These are phyloP conservation scores for Alviniconcha marisindica DNA, from an alignment of 1,140 invertebrate genomes.

Conservation along the genomic window DNA sequence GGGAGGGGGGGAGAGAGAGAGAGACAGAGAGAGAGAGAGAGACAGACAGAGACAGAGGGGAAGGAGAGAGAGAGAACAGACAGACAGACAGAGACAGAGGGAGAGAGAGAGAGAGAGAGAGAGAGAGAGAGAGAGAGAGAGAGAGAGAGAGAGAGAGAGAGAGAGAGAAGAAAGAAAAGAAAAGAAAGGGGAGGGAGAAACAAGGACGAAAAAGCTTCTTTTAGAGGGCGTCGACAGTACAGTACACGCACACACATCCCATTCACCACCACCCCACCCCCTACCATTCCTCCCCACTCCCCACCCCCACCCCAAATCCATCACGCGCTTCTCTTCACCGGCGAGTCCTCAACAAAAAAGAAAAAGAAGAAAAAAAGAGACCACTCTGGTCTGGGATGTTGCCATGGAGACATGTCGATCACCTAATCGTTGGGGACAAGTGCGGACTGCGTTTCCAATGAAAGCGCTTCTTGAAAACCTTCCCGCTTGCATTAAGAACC, in stretches of 20 bases:
- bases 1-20: background rate
- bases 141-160: background rate
- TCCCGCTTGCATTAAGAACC: constrained; percentile 17
- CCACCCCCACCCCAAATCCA: background rate
- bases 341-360: no score
- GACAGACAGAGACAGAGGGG: background rate
- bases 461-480: background rate
- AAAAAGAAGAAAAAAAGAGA: no score
- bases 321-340: background rate
- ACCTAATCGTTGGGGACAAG: background rate
- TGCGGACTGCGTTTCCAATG: background rate
- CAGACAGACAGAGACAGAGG: background rate
- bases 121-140: background rate
- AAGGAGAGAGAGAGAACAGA: background rate
- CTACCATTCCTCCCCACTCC: background rate
- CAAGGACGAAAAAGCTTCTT: background rate
- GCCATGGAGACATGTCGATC: constrained; percentile 13
- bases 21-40: background rate
- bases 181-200: background rate
- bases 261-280: background rate
- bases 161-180: background rate
- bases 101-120: background rate
- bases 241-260: background rate
- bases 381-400: background rate
- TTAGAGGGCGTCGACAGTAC: no score